Percentiles rank a stretch among this genome's conserved stretches.
Conservation (phyloP, 2,113 vertebrate species). For the Crotalus helleri region DNA sequence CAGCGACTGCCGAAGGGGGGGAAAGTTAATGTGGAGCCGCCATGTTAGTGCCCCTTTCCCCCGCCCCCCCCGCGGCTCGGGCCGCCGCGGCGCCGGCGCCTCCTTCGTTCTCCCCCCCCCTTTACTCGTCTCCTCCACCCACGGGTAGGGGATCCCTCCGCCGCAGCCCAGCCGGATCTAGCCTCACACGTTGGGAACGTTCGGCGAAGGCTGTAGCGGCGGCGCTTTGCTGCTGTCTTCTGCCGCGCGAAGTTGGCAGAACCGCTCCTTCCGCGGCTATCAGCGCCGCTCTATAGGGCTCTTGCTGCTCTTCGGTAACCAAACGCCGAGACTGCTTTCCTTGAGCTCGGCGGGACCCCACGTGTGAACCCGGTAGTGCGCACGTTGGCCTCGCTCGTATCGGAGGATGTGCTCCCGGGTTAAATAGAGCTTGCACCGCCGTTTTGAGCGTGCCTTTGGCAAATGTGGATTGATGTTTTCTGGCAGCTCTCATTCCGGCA, state of each 20-base stretch:
- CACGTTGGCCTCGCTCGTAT: not conserved
- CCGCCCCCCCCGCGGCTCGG: constrained; percentile 46
- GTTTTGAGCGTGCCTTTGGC: not conserved
- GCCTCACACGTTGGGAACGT: not conserved
- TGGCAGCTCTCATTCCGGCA: not conserved
- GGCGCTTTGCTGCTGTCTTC: not conserved
- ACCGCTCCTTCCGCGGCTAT: not conserved
- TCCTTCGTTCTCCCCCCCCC: constrained; percentile 41
- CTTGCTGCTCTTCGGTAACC: no score
- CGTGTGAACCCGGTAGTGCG: not conserved
- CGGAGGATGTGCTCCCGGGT: not conserved
- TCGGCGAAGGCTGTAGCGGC: not conserved
- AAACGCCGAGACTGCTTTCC: not conserved
- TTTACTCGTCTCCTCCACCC: not conserved
- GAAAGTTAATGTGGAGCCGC: constrained; percentile 63
- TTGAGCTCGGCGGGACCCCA: not conserved
- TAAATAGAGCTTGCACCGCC: no score
- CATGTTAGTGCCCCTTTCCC: constrained; percentile 56
- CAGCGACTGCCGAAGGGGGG: constrained; percentile 39
- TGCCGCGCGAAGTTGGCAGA: not conserved
- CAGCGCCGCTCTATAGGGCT: not conserved
- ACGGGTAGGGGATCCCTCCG: constrained; percentile 36
- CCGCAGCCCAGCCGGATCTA: constrained; percentile 53
- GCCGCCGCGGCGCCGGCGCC: constrained; percentile 59
- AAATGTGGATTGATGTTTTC: not conserved